These are phyloP conservation scores for Opisthocomus hoazin DNA, from an alignment of 2,113 vertebrate genomes.

Conservation along the genomic window DNA sequence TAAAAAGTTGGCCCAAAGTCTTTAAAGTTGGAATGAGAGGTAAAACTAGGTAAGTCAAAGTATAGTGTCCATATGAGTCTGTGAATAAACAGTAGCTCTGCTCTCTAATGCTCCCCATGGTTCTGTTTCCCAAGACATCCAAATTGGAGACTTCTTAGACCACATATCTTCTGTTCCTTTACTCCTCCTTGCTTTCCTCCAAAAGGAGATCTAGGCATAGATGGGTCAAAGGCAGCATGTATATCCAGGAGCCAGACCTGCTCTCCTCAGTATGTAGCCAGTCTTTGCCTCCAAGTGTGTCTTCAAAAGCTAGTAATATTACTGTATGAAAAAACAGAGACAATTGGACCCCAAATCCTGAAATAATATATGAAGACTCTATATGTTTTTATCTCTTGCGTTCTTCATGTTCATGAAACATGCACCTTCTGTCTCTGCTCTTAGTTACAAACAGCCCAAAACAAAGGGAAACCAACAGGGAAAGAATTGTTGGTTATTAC, in stretches of 20 bases:
- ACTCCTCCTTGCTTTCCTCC: neutral
- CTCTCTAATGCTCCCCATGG: rapidly evolving
- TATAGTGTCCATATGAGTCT: neutral
- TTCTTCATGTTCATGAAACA: neutral
- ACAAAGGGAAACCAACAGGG: neutral
- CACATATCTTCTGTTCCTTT: neutral
- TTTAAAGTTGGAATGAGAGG: neutral
- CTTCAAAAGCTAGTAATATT: neutral
- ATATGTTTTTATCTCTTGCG: neutral
- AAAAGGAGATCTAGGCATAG: neutral
- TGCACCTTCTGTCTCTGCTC: neutral
- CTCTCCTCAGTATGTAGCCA: neutral
- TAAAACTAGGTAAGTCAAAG: neutral
- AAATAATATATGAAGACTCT: neutral
- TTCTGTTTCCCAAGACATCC: neutral
- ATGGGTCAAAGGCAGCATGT: neutral
- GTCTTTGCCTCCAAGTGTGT: neutral
- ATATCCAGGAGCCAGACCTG: neutral
- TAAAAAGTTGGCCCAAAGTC: neutral
- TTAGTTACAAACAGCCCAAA: neutral
- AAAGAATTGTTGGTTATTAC: neutral
- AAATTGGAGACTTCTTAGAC: neutral
- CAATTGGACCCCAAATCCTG: neutral
- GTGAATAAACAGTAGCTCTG: neutral
- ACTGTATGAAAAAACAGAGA: neutral